These are phyloP conservation scores for Leucophenga varia DNA, from an alignment of 1,140 invertebrate species.

Conservation along the genomic window DNA sequence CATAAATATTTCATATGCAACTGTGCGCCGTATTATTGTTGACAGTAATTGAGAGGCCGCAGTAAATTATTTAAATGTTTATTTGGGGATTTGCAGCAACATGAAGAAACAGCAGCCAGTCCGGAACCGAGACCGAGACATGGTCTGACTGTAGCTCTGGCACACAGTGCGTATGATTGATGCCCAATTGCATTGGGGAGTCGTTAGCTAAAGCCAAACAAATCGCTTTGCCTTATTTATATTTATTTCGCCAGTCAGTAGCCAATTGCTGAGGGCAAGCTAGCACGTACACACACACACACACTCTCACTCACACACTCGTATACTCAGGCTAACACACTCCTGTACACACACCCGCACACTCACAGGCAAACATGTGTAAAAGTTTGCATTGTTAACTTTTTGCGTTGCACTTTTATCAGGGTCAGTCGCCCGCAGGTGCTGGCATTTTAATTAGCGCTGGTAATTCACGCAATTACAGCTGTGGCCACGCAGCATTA, in stretches of 20 bases:
- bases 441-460: conserved; percentile 33
- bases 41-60: conserved; percentile 36
- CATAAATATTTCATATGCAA: conserved; percentile 29
- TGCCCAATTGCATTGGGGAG: conserved; percentile 27
- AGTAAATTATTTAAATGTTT: conserved; percentile 42
- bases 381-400: conserved; percentile 12
- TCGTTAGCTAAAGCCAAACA: conserved; percentile 30
- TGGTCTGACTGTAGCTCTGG: neutral
- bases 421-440: conserved; percentile 24
- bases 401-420: conserved; percentile 2
- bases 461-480: conserved; percentile 31
- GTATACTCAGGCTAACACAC: too few species aligned
- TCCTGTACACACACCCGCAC: too few species aligned
- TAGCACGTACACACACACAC: neutral
- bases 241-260: conserved; percentile 6
- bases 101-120: conserved; percentile 2
- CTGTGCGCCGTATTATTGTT: conserved; percentile 31
- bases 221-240: conserved; percentile 26
- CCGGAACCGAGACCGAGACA: conserved; percentile 5
- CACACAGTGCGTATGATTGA: conserved; percentile 33
- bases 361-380: conserved; percentile 1
- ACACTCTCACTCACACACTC: too few species aligned
- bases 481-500: too few species aligned
- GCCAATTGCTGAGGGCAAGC: neutral
- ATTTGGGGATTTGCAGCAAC: conserved; percentile 29